Conservation (phyloP, 1,140 invertebrate genomes). For the Ladona fulva region DNA sequence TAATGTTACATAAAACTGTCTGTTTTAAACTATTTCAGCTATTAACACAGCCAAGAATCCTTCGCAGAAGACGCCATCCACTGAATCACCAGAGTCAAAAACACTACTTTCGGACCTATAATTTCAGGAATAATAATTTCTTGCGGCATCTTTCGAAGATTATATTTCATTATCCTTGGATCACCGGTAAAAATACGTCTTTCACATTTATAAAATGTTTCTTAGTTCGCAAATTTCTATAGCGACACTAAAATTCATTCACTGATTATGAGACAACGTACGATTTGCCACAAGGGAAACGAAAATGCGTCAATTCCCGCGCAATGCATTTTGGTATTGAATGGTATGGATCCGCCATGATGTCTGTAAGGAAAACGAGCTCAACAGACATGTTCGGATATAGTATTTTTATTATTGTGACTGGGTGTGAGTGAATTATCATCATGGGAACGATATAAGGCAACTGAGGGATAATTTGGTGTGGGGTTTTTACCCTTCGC, state of each 20-base stretch:
- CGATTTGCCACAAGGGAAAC: conserved; percentile 12
- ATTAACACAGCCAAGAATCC: not conserved
- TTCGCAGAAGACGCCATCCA: not conserved
- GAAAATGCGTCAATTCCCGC: conserved; percentile 43
- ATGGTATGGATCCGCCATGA: conserved; percentile 58
- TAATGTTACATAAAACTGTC: too few relatives aligned
- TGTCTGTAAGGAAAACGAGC: conserved; percentile 55
- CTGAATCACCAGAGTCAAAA: not conserved
- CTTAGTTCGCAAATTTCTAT: not conserved
- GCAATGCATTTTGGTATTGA: conserved; percentile 46
- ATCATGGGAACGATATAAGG: conserved; percentile 57
- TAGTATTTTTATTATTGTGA: conserved; percentile 60
- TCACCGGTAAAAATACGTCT: too few relatives aligned
- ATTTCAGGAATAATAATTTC: not conserved
- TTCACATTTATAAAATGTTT: not conserved
- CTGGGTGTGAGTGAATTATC: conserved; percentile 56
- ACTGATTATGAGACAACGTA: conserved; percentile 4
- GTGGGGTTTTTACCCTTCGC: conserved; percentile 51
- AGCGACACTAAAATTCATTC: not conserved
- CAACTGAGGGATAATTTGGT: conserved; percentile 47
- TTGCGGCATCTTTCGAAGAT: too few relatives aligned
- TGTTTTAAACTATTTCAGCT: not conserved
- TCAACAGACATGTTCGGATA: conserved; percentile 54
- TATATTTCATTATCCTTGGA: too few relatives aligned
- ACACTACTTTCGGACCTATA: not conserved